Percentiles rank a stretch among this genome's conserved stretches.
phyloP scores from a whole-genome alignment of 1,140 invertebrate genomes.

The Lamellibrachia luymesi region DNA sequence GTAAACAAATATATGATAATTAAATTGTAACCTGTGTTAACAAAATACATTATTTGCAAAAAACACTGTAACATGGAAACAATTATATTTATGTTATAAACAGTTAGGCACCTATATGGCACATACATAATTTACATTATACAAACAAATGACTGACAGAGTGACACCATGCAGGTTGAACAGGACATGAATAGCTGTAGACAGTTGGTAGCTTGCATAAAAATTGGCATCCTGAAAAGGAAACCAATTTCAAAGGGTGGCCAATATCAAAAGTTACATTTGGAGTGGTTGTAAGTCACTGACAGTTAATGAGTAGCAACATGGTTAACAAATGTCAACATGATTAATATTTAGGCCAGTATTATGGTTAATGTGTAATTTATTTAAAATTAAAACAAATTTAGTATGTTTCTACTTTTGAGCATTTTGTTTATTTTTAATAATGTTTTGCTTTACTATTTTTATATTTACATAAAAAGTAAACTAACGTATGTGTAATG shows the following conservation, averaged over 20 bases:
- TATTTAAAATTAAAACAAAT: background rate
- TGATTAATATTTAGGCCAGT: background rate
- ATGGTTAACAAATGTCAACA: background rate
- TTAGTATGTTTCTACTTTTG: too few species aligned
- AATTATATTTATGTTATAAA: background rate
- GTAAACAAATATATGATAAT: background rate
- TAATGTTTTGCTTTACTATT: too few species aligned
- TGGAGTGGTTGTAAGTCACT: background rate
- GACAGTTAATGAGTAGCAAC: background rate
- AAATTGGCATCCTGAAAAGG: background rate
- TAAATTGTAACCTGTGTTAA: too few species aligned
- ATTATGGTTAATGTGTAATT: background rate
- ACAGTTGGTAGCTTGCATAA: slow-evolving; percentile 8
- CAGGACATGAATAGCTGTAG: background rate
- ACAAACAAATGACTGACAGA: background rate
- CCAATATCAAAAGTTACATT: too few species aligned
- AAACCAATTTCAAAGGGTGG: background rate
- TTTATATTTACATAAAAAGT: too few species aligned
- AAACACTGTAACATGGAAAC: background rate
- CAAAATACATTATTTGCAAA: too few species aligned
- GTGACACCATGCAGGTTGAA: slow-evolving; percentile 13
- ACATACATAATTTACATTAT: background rate
- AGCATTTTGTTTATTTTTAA: too few species aligned
- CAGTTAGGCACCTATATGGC: background rate
- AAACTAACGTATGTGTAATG: too few species aligned